A percentile compares a stretch with the other conserved stretches of the same genome.
Evolutionary conservation across 2,888 invertebrate genomes (phyloP).

Genomic region (Pollenia amentaria): DNA sequence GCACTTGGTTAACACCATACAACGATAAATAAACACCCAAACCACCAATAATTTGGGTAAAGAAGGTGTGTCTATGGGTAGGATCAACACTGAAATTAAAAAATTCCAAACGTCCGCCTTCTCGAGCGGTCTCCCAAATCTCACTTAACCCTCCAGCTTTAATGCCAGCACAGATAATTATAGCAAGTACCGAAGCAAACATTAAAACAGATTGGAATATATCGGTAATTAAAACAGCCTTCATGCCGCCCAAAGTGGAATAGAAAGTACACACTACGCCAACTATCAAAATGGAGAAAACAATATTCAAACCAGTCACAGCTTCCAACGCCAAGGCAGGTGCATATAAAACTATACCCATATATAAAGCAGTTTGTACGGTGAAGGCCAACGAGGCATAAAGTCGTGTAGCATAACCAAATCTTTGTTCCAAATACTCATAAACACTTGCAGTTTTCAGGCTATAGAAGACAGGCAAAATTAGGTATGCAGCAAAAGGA

Average conservation of each 20-base stretch:
- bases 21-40: conserved; percentile 91
- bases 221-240: conserved; percentile 95
- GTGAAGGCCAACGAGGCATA: conserved; percentile 93
- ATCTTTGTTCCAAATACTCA: conserved; percentile 95
- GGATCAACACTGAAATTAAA: conserved; percentile 90
- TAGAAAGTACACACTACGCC: conserved; percentile 93
- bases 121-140: conserved; percentile 89
- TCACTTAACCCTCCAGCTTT: conserved; percentile 89
- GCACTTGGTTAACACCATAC: conserved; percentile 95
- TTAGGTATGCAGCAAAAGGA: conserved; percentile 91
- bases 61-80: conserved; percentile 93
- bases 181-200: conserved; percentile 92
- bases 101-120: conserved; percentile 90
- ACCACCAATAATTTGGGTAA: conserved; percentile 92
- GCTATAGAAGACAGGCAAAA: conserved; percentile 94
- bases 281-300: conserved; percentile 88
- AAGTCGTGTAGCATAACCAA: conserved; percentile 90
- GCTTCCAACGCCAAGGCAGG: conserved; percentile 96
- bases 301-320: conserved; percentile 91
- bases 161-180: conserved; percentile 90
- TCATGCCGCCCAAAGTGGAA: conserved; percentile 95
- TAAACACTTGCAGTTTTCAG: conserved; percentile 94
- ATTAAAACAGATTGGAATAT: conserved; percentile 93
- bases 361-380: conserved; percentile 94
- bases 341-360: conserved; percentile 96